Conservation (phyloP, 2,888 invertebrate species). For the Dione juno region DNA sequence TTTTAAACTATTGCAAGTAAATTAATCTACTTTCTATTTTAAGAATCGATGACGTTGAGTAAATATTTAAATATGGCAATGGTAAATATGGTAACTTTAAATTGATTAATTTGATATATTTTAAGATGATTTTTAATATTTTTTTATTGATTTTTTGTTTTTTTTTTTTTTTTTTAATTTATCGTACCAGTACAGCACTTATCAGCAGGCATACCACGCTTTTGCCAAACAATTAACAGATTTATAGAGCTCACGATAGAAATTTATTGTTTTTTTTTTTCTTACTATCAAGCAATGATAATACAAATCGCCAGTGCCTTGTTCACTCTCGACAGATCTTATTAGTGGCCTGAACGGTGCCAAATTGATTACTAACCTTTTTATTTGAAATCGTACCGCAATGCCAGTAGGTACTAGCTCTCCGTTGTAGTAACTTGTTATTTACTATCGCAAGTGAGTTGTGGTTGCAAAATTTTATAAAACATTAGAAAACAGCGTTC, state of each 20-base stretch:
- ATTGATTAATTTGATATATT: not conserved
- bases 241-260: constrained; percentile 8
- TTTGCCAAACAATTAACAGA: constrained; percentile 16
- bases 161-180: not conserved
- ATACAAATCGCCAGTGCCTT: constrained; percentile 18
- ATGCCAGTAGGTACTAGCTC: not conserved
- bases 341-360: constrained; percentile 17
- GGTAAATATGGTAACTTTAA: too few relatives aligned
- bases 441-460: not conserved
- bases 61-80: not conserved
- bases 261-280: constrained; percentile 1
- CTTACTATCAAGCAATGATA: constrained; percentile 17
- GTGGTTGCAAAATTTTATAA: constrained; percentile 1
- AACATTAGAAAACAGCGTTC: not conserved
- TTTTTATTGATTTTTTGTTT: too few relatives aligned
- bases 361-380: constrained; percentile 25
- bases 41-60: not conserved
- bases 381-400: not conserved
- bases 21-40: too few relatives aligned
- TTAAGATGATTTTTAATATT: too few relatives aligned
- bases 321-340: constrained; percentile 14
- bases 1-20: too few relatives aligned
- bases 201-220: not conserved
- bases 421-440: not conserved
- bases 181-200: not conserved